Conservation (phyloP, 1,140 invertebrate genomes). For the Lordiphosa collinella region DNA sequence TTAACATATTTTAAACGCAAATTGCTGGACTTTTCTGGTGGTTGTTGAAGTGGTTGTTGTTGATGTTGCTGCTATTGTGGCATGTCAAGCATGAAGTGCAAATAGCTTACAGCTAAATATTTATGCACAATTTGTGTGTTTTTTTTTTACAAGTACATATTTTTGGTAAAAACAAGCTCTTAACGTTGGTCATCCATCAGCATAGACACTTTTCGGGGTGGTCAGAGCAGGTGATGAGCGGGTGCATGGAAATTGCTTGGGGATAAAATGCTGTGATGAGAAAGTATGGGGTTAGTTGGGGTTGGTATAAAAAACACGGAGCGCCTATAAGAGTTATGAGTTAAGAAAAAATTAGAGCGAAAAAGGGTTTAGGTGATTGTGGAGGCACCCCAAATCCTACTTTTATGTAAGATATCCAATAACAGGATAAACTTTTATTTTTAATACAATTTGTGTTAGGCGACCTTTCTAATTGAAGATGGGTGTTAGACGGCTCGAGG, state of each 20-base stretch:
- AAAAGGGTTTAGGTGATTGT: no score
- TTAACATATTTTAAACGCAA: conserved; percentile 73
- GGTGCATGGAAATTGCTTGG: not conserved
- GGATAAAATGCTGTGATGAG: conserved; percentile 14
- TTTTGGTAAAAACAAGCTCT: not conserved
- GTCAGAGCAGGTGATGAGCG: not conserved
- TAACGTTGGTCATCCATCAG: conserved; percentile 10
- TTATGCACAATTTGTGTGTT: conserved; percentile 55
- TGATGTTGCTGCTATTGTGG: conserved; percentile 36
- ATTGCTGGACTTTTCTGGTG: conserved; percentile 22
- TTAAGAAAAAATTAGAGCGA: no score
- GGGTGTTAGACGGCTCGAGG: no score
- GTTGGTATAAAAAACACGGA: no score
- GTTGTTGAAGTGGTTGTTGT: conserved; percentile 15
- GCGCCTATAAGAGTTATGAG: no score
- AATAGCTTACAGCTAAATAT: conserved; percentile 71
- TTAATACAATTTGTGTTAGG: no score
- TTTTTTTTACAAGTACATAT: not conserved
- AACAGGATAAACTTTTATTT: no score
- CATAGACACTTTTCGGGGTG: conserved; percentile 1
- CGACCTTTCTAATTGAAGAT: no score
- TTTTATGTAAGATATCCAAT: no score
- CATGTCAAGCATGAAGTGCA: conserved; percentile 70
- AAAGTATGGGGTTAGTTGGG: not conserved
- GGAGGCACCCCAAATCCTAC: no score